phyloP scores from a whole-genome alignment of 2,888 invertebrate genomes.

The Trissolcus brochymenae region DNA sequence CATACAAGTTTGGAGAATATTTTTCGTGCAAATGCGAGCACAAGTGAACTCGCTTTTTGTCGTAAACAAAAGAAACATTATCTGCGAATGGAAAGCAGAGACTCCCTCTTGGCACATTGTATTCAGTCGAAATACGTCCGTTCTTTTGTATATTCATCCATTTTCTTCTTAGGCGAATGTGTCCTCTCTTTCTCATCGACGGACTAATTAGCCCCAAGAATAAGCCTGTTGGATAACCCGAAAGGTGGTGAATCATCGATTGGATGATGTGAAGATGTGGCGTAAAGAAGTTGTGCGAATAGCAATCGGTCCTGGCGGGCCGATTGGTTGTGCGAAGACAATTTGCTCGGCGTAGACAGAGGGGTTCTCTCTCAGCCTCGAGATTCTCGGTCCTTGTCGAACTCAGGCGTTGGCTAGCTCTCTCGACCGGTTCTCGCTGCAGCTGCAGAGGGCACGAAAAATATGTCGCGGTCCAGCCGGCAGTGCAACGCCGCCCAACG shows the following conservation, averaged over 20 bases:
- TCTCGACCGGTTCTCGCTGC: slow-evolving; percentile 13
- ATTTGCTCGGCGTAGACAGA: slow-evolving; percentile 9
- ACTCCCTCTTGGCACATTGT: too few relatives aligned
- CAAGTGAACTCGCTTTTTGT: too few relatives aligned
- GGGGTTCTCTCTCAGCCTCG: neutral
- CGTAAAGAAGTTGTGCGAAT: slow-evolving; percentile 11
- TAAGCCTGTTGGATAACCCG: neutral
- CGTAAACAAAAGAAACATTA: too few relatives aligned
- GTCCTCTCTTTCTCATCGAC: neutral
- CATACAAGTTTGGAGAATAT: too few relatives aligned
- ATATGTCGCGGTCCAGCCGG: slow-evolving; percentile 68
- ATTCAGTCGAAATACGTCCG: neutral
- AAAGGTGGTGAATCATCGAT: neutral
- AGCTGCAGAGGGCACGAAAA: slow-evolving; percentile 56
- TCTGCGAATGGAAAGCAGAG: too few relatives aligned
- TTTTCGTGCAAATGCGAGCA: too few relatives aligned
- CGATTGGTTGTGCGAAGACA: slow-evolving; percentile 26
- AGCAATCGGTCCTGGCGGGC: slow-evolving; percentile 25
- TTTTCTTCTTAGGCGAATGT: neutral
- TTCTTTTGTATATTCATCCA: neutral
- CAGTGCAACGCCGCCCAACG: slow-evolving; percentile 61
- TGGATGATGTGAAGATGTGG: slow-evolving; percentile 2
- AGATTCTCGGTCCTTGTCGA: neutral
- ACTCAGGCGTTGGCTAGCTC: neutral
- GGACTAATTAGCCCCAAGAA: neutral